Base-by-base conservation (phyloP, 1,140 invertebrate species). In the Coboldia fuscipes region DNA sequence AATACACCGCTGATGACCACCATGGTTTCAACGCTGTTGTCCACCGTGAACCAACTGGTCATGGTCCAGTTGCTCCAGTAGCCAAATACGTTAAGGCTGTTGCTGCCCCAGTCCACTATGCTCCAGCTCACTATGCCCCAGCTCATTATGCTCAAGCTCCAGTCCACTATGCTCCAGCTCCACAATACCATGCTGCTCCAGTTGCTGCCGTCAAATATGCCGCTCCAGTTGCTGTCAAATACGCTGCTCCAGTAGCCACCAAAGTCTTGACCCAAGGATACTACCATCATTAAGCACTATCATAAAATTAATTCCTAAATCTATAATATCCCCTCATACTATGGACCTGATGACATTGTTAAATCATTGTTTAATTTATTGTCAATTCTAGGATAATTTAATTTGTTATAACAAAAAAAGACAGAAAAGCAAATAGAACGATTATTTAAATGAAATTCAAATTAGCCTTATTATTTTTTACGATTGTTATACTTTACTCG, bases 1-100 rank as follows among this genome's bases (percentile, higher is more conserved):
- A 54, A 38, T 57, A 60, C 48, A 52, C 50, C 9, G 53, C 53
- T 16, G 54, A 57, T 37, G 42, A 52, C 21, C 37, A 52, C 38
- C 53, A 50, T 36, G 60, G 59, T 35, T 61, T 61, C 45, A 55
- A 56, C 35, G 59, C 58, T 12, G 48, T 57, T 9, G 56, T 60
- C 9, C 41, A 41, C 34, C 45, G 43, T 37, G 44, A 46, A 37
- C 45, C 43, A 4, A 22, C 14, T 37, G 41, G 41, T 34, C 42
- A 41, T 30, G 36, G 33, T 13, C 26, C 22, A 13, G 45, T 47
- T 24, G 46, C 37, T 2, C 42, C 44, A 13, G 30, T 45, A 24
- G 40, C 45, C 29, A 46, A 49, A 23, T 41, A 46, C 20, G 44
- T 44, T 23, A 44, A 45, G 6, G 46, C 48, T 13, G 46, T 50